phyloP scores from a whole-genome alignment of 2,113 vertebrate genomes.

The Cavia porcellus region DNA sequence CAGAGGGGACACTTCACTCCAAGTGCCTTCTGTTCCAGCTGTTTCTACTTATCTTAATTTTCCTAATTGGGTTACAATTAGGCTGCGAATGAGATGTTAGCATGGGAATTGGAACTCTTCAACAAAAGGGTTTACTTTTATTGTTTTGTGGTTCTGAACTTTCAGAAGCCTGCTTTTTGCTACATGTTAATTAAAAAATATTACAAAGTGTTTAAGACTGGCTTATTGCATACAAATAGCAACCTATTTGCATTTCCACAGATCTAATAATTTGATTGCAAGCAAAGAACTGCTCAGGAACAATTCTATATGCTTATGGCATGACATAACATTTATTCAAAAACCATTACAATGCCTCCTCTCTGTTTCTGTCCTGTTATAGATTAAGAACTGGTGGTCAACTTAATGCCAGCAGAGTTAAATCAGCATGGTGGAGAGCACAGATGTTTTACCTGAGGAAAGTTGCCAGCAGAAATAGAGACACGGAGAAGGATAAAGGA shows the following conservation, averaged over 20 bases:
- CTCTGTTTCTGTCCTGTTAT: not conserved
- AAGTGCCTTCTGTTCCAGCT: conserved; percentile 81
- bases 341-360: not conserved
- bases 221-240: conserved; percentile 21
- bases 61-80: conserved; percentile 82
- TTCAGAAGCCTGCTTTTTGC: conserved; percentile 66
- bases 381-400: too few species aligned
- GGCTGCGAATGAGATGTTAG: conserved; percentile 73
- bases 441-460: too few species aligned
- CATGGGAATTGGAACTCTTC: conserved; percentile 75
- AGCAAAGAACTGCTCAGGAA: not conserved
- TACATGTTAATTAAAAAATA: conserved; percentile 75
- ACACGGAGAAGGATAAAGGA: too few species aligned
- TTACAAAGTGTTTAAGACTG: conserved; percentile 49
- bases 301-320: not conserved
- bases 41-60: conserved; percentile 84
- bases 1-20: conserved; percentile 71
- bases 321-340: conserved; percentile 16
- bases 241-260: not conserved
- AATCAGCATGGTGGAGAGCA: too few species aligned
- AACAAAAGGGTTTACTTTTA: conserved; percentile 79
- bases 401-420: too few species aligned
- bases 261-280: not conserved
- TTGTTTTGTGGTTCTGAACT: conserved; percentile 75
- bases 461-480: too few species aligned